Evolutionary conservation across 2,797 vertebrate genomes (phyloP).

Genomic region (Merluccius polli): DNA sequence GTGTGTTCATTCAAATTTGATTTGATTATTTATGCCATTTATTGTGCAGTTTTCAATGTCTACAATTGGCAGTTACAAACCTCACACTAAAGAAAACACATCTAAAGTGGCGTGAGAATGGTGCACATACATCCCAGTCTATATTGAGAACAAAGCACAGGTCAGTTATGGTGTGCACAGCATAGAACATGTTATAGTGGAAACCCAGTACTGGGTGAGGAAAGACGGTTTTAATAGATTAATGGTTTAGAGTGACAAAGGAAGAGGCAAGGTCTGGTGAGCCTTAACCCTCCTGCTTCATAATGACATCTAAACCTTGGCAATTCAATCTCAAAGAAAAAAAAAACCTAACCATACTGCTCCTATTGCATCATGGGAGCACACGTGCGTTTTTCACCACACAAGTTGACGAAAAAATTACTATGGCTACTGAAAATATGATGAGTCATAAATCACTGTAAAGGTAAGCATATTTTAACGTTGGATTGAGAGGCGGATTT

Average conservation of each 20-base stretch:
- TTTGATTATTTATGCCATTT: not conserved
- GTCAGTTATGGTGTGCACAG: not conserved
- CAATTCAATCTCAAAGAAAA: slow-evolving; percentile 46
- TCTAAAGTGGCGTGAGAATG: no score
- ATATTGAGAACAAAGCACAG: not conserved
- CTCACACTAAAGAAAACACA: not conserved
- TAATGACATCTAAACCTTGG: slow-evolving; percentile 37
- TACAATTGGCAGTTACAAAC: not conserved
- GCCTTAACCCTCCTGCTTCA: slow-evolving; percentile 21
- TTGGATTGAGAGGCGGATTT: slow-evolving; percentile 46
- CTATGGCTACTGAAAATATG: slow-evolving; percentile 49
- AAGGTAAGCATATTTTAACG: slow-evolving; percentile 45
- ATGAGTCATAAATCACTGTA: slow-evolving; percentile 56
- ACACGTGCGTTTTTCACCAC: no score
- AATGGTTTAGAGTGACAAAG: not conserved
- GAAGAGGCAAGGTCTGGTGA: slow-evolving; percentile 31
- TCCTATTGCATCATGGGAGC: not conserved
- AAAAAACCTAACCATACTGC: slow-evolving; percentile 25
- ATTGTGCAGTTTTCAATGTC: not conserved
- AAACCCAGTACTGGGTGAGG: not conserved
- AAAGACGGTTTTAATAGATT: no score
- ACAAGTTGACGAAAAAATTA: no score
- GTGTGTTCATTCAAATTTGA: not conserved
- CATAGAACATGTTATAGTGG: not conserved
- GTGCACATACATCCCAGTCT: not conserved